Conservation (phyloP, 2,113 vertebrate species). For the Plestiodon gilberti region DNA sequence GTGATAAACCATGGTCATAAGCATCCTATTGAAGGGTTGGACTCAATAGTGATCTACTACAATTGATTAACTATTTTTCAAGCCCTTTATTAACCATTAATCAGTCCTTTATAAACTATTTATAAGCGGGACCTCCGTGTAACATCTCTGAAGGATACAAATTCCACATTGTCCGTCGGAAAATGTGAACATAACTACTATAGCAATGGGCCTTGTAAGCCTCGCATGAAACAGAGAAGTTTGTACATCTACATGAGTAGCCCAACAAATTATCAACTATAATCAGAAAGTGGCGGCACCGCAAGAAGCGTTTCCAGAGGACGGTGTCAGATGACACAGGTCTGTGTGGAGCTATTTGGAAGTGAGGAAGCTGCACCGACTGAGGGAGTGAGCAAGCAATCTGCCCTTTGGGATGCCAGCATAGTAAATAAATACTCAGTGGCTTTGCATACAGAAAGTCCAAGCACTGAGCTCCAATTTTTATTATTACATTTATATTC, state of each 20-base stretch:
- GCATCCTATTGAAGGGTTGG: conserved; percentile 27
- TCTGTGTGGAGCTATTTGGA: not conserved
- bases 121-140: conserved; percentile 16
- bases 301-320: not conserved
- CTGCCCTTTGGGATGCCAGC: no score
- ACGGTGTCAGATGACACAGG: not conserved
- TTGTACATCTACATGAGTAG: not conserved
- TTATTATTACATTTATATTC: no score
- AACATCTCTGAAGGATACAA: conserved; percentile 2
- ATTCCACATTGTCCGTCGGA: not conserved
- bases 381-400: not conserved
- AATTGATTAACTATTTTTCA: conserved; percentile 45
- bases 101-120: conserved; percentile 45
- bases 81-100: conserved; percentile 39
- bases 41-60: conserved; percentile 23
- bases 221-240: not conserved
- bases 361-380: not conserved
- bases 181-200: conserved; percentile 10
- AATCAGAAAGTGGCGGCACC: not conserved
- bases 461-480: no score
- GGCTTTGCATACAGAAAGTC: no score
- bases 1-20: conserved; percentile 31
- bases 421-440: not conserved
- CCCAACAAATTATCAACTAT: not conserved
- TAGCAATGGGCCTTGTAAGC: not conserved